Conservation (phyloP, 2,113 vertebrate species). For the Otolemur garnettii region DNA sequence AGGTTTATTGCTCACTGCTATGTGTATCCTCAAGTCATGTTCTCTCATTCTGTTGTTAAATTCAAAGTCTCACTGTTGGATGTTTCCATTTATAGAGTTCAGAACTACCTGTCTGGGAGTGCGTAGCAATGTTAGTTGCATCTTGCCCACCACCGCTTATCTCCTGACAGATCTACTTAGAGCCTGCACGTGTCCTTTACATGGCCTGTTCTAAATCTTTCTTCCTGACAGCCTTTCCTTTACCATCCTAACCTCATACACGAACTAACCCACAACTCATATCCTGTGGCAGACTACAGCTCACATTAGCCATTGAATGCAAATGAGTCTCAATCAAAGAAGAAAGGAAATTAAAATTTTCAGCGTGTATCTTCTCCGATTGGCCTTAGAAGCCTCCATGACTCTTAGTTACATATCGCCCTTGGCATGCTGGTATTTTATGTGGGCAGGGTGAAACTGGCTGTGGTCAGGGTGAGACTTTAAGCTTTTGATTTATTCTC, state of each 20-base stretch:
- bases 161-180: neutral
- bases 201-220: neutral
- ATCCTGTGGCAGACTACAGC: conserved; percentile 71
- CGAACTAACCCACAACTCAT: conserved; percentile 60
- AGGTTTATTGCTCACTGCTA: neutral
- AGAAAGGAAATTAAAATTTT: conserved; percentile 64
- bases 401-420: conserved; percentile 63
- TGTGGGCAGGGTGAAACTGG: conserved; percentile 84
- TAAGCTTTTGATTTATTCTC: conserved; percentile 81
- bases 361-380: neutral
- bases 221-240: conserved; percentile 43
- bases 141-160: neutral
- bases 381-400: conserved; percentile 65
- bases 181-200: neutral
- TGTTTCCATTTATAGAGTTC: neutral
- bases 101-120: neutral
- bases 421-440: conserved; percentile 80
- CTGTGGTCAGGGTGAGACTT: conserved; percentile 83
- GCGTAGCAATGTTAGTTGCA: neutral
- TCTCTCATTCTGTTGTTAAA: neutral
- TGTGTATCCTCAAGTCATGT: neutral
- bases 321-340: conserved; percentile 74
- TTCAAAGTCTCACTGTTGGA: neutral
- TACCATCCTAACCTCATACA: conserved; percentile 17
- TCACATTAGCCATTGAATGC: conserved; percentile 77